Percentiles rank a stretch among this genome's conserved stretches.
Conservation (phyloP, 2,888 invertebrate species). For the Alviniconcha strummeri region DNA sequence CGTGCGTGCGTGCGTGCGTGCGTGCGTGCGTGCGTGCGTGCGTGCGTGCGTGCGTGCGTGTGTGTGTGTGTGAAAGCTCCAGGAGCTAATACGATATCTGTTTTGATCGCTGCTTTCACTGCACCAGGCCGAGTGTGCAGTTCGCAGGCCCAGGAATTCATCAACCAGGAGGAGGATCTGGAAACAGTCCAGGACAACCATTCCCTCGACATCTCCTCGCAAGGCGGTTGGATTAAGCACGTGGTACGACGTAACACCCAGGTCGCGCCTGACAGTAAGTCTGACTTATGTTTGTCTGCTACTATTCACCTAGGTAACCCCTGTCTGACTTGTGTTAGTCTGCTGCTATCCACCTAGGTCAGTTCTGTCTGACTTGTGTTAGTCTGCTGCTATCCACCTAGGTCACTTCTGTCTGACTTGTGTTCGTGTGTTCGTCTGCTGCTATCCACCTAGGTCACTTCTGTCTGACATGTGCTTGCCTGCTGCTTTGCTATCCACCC, state of each 20-base stretch:
- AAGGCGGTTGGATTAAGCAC: constrained; percentile 56
- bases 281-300: not conserved
- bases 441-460: no score
- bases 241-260: constrained; percentile 59
- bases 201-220: constrained; percentile 57
- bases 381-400: no score
- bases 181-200: constrained; percentile 60
- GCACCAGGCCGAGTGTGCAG: constrained; percentile 66
- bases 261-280: constrained; percentile 63
- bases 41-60: not conserved
- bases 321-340: no score
- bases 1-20: not conserved
- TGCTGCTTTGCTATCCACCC: no score
- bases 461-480: no score
- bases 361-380: no score
- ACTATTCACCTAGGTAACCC: no score
- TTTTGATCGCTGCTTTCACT: not conserved
- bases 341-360: no score
- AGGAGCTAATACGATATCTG: no score
- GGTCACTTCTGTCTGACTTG: no score
- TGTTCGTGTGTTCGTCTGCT: no score
- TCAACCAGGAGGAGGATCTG: constrained; percentile 68
- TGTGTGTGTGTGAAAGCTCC: not conserved
- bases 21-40: not conserved
- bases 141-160: constrained; percentile 61